These are phyloP conservation scores for Acheta domesticus DNA, from an alignment of 2,888 invertebrate species.

Conservation along the genomic window DNA sequence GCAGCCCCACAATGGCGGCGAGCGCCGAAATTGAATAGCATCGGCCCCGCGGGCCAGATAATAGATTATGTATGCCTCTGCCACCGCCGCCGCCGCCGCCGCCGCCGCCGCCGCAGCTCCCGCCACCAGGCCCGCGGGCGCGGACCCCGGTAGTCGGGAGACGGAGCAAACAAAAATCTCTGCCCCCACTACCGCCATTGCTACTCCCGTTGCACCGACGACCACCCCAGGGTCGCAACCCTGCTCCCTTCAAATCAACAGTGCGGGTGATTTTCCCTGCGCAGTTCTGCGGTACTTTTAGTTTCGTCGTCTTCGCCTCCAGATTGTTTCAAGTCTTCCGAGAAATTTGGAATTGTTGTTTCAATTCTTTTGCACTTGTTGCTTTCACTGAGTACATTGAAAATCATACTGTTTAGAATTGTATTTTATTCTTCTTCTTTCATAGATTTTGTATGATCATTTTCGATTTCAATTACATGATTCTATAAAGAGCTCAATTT, in stretches of 20 bases:
- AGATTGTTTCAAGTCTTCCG: too few species aligned
- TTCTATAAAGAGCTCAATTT: too few species aligned
- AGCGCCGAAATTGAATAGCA: not conserved
- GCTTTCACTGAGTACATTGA: too few species aligned
- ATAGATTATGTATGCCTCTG: conserved; percentile 9
- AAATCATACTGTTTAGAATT: too few species aligned
- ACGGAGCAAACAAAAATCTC: conserved; percentile 2
- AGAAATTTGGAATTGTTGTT: too few species aligned
- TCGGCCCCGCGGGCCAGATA: conserved; percentile 18
- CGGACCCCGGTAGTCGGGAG: not conserved
- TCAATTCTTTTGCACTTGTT: too few species aligned
- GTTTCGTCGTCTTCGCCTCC: too few species aligned
- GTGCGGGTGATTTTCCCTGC: not conserved
- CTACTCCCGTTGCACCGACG: not conserved
- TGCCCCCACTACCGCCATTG: not conserved
- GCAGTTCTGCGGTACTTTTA: too few species aligned
- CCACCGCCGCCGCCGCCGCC: not conserved
- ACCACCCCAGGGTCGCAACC: not conserved
- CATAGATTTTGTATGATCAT: too few species aligned
- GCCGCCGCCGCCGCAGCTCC: not conserved
- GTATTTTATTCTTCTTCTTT: too few species aligned
- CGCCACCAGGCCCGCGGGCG: too few species aligned
- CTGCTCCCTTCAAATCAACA: not conserved
- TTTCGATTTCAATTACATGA: too few species aligned
- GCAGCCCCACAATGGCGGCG: conserved; percentile 1